phyloP scores from a whole-genome alignment of 2,888 invertebrate species.

The Volucella zonaria region DNA sequence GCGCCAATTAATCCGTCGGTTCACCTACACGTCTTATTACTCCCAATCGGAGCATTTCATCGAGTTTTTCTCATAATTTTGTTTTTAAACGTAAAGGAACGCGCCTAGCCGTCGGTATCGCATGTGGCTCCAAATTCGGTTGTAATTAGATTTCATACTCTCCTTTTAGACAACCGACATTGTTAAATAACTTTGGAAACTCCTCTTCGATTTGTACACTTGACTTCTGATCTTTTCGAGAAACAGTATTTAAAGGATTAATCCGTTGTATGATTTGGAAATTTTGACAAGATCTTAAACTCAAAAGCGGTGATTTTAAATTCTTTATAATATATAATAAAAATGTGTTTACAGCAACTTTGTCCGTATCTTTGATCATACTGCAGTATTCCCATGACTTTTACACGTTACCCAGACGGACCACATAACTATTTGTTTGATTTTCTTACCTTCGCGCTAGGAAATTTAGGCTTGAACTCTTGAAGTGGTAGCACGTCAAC shows the following conservation, averaged over 20 bases:
- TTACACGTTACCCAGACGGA: slow-evolving; percentile 21
- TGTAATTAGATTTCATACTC: slow-evolving; percentile 33
- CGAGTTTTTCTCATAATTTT: background rate
- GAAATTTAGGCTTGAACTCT: background rate
- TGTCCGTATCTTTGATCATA: background rate
- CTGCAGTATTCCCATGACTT: slow-evolving; percentile 7
- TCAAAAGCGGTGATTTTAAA: slow-evolving; percentile 41
- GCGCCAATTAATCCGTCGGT: slow-evolving; percentile 46
- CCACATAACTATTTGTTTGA: slow-evolving; percentile 23
- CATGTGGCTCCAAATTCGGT: slow-evolving; percentile 16
- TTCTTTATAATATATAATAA: slow-evolving; percentile 38
- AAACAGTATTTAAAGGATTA: background rate
- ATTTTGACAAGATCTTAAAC: slow-evolving; percentile 50
- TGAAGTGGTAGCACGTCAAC: slow-evolving; percentile 25
- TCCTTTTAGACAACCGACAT: slow-evolving; percentile 21
- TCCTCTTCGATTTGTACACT: slow-evolving; percentile 24
- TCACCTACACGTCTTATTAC: slow-evolving; percentile 27
- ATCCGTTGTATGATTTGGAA: slow-evolving; percentile 25
- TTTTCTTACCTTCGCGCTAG: background rate
- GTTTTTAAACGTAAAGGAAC: background rate
- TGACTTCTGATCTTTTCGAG: background rate
- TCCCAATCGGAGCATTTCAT: slow-evolving; percentile 6
- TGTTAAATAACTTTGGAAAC: slow-evolving; percentile 28
- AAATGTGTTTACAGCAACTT: too few species aligned
- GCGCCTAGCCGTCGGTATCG: slow-evolving; percentile 27